Conservation (phyloP, 1,140 invertebrate genomes). For the Armadillidium nasatum region DNA sequence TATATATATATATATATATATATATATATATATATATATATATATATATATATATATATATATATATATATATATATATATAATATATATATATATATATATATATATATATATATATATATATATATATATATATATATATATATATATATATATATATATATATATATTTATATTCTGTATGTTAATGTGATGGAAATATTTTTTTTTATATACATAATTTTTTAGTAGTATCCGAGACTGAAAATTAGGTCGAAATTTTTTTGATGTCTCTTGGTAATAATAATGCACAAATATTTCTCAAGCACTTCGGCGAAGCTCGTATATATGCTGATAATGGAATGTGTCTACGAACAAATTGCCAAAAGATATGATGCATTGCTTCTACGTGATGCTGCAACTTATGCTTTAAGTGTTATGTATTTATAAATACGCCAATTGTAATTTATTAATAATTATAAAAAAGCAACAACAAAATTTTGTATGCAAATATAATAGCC, state of each 20-base stretch:
- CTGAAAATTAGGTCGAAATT: no score
- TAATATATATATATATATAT: slow-evolving; percentile 7
- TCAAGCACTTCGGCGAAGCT: not conserved
- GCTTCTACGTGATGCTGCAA: not conserved
- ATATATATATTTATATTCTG: not conserved
- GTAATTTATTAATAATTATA: not conserved
- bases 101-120: slow-evolving; percentile 15
- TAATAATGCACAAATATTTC: not conserved
- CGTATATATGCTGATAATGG: slow-evolving; percentile 10
- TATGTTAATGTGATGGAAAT: no score
- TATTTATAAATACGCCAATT: slow-evolving; percentile 7
- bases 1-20: slow-evolving; percentile 25
- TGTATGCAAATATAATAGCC: no score
- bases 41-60: slow-evolving; percentile 13
- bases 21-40: slow-evolving; percentile 16
- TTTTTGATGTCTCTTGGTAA: not conserved
- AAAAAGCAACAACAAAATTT: no score
- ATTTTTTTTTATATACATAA: no score
- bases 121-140: slow-evolving; percentile 9
- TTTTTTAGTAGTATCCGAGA: no score
- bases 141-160: not conserved
- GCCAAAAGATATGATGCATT: slow-evolving; percentile 10
- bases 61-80: not conserved
- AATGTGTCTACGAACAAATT: not conserved
- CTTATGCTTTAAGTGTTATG: not conserved